Base-by-base conservation (phyloP, 1,140 invertebrate genomes). In the Formica exsecta region DNA sequence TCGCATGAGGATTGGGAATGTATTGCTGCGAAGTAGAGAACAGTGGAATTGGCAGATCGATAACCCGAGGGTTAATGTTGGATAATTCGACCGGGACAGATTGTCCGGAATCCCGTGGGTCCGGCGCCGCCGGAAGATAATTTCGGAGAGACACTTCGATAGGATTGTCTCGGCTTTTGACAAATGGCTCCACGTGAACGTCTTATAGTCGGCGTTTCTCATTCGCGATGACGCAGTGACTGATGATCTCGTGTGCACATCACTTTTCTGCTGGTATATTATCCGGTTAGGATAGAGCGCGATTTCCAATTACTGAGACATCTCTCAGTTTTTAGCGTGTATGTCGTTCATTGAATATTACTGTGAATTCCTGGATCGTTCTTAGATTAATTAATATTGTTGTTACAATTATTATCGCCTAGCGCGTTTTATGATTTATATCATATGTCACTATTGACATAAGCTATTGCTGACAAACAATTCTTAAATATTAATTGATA, bases 161-260 rank as follows among this genome's bases (percentile, higher is more conserved):
- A 88, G 89, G 86, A 81, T 54, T 84, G 81, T 92, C 89, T 88
- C 88, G 86, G 89, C 87, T 92, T 92, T 93, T 93, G 92, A 93
- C 91, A 93, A 93, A 93, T 92, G 92, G 90, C 89, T 87, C 75
- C 84, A 86, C 75, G 83, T 89, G 85, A 91, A 90, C 87, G 85
- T 91, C 89, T 92, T 88, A 90, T 86, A 86, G 88, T 84, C 65
- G 71, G 75, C 84, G 85, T 80, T 65, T 90, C 90, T 86, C 86
- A 86, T 80, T 87, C 77, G 65, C 68, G 68, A 86, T 86, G 86
- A 92, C 87, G 80, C 86, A 81, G 88, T 92, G 92, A 92, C 91
- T 88, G 91, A 92, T 93, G 92, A 90, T 93, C 84, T 84, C 73
- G 87, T 86, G 57, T 54, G 66, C 85, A 74, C 77, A 65, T 86